Evolutionary conservation across 2,797 vertebrate species (phyloP).

Genomic region (Ceyx erithaca): DNA sequence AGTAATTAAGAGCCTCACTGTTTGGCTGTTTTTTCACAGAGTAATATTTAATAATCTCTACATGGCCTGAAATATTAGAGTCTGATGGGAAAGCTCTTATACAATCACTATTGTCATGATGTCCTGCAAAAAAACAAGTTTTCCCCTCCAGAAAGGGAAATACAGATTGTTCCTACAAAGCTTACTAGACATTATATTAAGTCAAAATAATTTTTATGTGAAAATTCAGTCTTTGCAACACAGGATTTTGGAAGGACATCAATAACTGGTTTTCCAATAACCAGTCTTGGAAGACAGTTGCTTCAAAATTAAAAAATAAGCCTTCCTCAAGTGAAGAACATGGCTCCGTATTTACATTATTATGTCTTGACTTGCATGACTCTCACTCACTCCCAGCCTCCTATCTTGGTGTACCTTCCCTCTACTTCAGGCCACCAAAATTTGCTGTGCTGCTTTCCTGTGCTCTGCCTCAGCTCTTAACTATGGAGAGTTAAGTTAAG

Average conservation of each 20-base stretch:
- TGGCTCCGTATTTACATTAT: not conserved
- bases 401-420: not conserved
- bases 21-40: not conserved
- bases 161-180: not conserved
- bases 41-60: not conserved
- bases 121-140: conserved; percentile 1
- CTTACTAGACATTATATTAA: not conserved
- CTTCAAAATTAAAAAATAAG: not conserved
- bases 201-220: not conserved
- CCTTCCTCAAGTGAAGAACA: not conserved
- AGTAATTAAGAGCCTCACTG: not conserved
- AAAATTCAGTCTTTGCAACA: not conserved
- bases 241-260: not conserved
- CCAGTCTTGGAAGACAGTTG: not conserved
- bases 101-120: not conserved
- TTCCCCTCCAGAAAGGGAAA: not conserved
- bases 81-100: not conserved
- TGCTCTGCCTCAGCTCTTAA: not conserved
- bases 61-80: not conserved
- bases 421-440: not conserved
- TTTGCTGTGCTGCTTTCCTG: not conserved
- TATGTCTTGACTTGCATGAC: not conserved
- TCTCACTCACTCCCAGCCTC: not conserved
- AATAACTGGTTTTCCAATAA: not conserved
- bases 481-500: not conserved